These are phyloP conservation scores for Microtus montanus DNA, from an alignment of 2,113 vertebrate genomes.

Conservation along the genomic window DNA sequence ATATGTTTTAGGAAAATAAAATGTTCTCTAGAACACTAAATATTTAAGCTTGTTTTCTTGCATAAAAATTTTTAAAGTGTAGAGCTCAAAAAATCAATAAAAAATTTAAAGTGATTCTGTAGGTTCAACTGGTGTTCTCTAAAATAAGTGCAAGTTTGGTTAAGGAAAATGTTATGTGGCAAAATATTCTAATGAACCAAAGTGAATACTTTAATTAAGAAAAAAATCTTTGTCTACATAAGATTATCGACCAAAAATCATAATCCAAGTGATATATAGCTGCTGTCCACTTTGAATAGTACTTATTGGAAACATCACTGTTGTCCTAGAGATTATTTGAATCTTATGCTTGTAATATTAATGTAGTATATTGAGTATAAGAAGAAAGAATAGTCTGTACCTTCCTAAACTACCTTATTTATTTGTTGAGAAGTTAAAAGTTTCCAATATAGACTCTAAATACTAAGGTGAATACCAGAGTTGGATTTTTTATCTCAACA, in stretches of 20 bases:
- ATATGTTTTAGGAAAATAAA: neutral
- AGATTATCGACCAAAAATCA: neutral
- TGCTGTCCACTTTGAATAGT: neutral
- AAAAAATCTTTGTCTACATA: neutral
- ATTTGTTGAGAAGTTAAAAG: neutral
- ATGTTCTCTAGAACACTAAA: neutral
- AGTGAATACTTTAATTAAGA: neutral
- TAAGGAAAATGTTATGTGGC: neutral
- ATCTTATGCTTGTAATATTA: slow-evolving; percentile 1
- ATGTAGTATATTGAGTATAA: neutral
- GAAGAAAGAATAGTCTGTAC: neutral
- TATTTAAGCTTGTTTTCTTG: neutral
- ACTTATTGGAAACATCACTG: neutral
- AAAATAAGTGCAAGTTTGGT: neutral
- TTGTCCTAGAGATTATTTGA: neutral
- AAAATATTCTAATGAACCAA: neutral
- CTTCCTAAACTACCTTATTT: neutral
- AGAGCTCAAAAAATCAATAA: too few relatives aligned
- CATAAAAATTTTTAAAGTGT: neutral
- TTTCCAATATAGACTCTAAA: neutral
- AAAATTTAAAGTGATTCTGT: neutral
- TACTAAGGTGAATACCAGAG: neutral
- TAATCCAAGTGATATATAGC: neutral
- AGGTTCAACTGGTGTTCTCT: neutral
- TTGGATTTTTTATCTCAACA: neutral